A percentile compares a stretch with the other conserved stretches of the same genome.
Conservation (phyloP, 2,888 invertebrate genomes). For the Apodemia zela region DNA sequence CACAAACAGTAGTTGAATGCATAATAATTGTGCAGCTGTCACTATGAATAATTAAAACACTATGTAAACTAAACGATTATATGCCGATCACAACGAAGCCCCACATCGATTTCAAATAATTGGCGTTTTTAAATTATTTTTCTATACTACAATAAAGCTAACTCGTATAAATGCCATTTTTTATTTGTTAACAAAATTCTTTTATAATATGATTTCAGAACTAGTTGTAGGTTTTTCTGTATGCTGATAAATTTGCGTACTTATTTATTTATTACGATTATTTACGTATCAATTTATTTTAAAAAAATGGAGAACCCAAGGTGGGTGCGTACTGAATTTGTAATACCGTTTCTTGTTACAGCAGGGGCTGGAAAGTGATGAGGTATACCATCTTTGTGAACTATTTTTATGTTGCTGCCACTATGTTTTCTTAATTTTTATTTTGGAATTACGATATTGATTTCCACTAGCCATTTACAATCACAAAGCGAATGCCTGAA, state of each 20-base stretch:
- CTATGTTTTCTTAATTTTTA: slow-evolving; percentile 74
- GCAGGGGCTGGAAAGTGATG: slow-evolving; percentile 96
- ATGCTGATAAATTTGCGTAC: slow-evolving; percentile 27
- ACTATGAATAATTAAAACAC: slow-evolving; percentile 45
- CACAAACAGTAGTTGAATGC: slow-evolving; percentile 68
- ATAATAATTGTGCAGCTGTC: slow-evolving; percentile 35
- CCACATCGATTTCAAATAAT: slow-evolving; percentile 45
- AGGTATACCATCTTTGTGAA: slow-evolving; percentile 86
- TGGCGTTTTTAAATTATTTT: slow-evolving; percentile 39
- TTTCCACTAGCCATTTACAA: slow-evolving; percentile 73
- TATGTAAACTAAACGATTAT: slow-evolving; percentile 34
- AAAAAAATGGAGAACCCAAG: slow-evolving; percentile 67
- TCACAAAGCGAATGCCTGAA: slow-evolving; percentile 73
- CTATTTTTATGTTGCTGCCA: slow-evolving; percentile 80
- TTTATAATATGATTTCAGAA: slow-evolving; percentile 29
- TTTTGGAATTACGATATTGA: slow-evolving; percentile 72
- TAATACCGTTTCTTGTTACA: slow-evolving; percentile 84
- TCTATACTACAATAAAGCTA: slow-evolving; percentile 26
- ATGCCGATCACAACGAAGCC: slow-evolving; percentile 51
- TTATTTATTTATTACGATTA: slow-evolving; percentile 25
- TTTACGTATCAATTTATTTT: slow-evolving; percentile 20
- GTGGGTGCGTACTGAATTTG: slow-evolving; percentile 80
- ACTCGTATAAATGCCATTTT: slow-evolving; percentile 27
- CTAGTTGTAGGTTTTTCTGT: slow-evolving; percentile 25
- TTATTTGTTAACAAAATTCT: slow-evolving; percentile 29